Base-by-base conservation (phyloP, 1,140 invertebrate genomes). In the Mylabris phalerata region DNA sequence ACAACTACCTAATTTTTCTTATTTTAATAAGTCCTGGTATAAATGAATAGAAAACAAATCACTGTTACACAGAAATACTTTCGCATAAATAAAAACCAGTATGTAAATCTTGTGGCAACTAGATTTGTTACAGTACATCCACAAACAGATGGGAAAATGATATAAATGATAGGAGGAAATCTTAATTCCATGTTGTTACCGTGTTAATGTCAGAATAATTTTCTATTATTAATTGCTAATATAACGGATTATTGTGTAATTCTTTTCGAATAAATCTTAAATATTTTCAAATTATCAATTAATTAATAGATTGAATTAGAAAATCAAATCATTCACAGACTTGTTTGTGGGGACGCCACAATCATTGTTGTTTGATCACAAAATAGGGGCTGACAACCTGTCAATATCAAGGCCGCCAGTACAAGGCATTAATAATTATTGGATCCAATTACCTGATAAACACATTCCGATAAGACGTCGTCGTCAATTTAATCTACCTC, bases 371-470 rank as follows among this genome's bases (percentile, higher is more conserved):
- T 32, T 32, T 32, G 32, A 32, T 32, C 19, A 19, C 3, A 32
- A 32, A 32, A 32, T 32, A 32, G 32, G 32, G 32, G 32, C 32
- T 32, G 32, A 32, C 32, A 32, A 26, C 44, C 59, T 57, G 56
- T 58, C 56, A 58, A 11, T 44, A 25, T 49, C 59, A 49, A 54
- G 46, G 54, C 48, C 59, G 7, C 13, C 19, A 19, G 26, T 56
- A 48, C 42, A 56, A 48, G 49, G 54, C 55, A 59, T 62, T 62
- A 62, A 62, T 62, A 58, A 62, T 57, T 62, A 59, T 59, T 49
- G 60, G 60, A 62, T 62, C 60, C 60, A 62, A 62, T 62, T 62
- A 62, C 60, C 56, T 54, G 60, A 62, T 62, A 62, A 61, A 62
- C 60, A 62, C 60, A 62, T 62, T 62, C 60, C 60, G 60, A 62